Evolutionary conservation across 2,113 vertebrate genomes (phyloP), one percentile per base, ranked within the genome.

Genomic region (Malurus melanocephalus): DNA sequence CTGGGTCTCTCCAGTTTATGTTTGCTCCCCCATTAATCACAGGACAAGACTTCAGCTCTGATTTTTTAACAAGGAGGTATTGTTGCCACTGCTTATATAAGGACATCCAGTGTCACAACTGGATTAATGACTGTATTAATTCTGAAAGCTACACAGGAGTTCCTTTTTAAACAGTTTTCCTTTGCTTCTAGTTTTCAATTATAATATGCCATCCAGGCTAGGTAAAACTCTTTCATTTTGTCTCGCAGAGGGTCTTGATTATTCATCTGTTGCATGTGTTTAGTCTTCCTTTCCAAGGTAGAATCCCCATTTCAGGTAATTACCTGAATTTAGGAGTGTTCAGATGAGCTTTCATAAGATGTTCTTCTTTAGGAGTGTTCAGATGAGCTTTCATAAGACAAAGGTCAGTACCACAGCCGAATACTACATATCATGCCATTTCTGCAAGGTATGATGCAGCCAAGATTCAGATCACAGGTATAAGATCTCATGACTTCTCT

Each of bases 21-120:
- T 38, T 88, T 59, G 20, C 62, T 90, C 17, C 59, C 43, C 49
- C n/a, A 45, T 84, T 81, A 90, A 65, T 90, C 90, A 86, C 59
- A 65, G 62, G 49, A 72, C 72, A 88, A 64, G 53, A 42, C 49
- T 93, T 88, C 65, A 75, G 72, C 68, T 80, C 76, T 65, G 45
- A 16, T 60, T 78, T 90, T 81, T 87, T 56, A 74, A 53, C 15
- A 51, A 78, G 80, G 16, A 78, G 75, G 30, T 52, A 14, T 60
- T 74, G 43, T 32, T 77, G 16, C 48, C 71, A 65, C 56, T 78
- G 65, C n/a, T 72, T 87, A 9, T 32, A 3, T 28, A 74, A 67
- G 20, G 35, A 67, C 42, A 33, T 56, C 33, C 52, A 52, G 13
- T 64, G 73, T 68, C 53, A 43, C 24, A 64, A 57, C 28, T 74